A percentile compares a stretch with the other conserved stretches of the same genome.
phyloP scores from a whole-genome alignment of 2,113 vertebrate genomes.

The human region GRCh38 chr13:82152501-82153000 shows the following conservation, averaged over 20 bases:
- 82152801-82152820: not conserved
- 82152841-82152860: not conserved
- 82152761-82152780: not conserved
- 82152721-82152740: not conserved
- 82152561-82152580: not conserved
- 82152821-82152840: not conserved
- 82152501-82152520: not conserved
- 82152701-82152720: not conserved
- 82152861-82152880: not conserved
- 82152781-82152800: not conserved
- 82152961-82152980: not conserved
- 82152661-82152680: not conserved
- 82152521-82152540: not conserved
- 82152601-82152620: not conserved
- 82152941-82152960: not conserved
- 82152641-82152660: not conserved
- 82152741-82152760: not conserved
- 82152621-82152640: not conserved
- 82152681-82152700: not conserved
- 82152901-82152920: not conserved
- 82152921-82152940: not conserved
- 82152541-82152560: not conserved
- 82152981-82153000: not conserved
- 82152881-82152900: not conserved
- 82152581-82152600: not conserved